phyloP scores from a whole-genome alignment of 1,140 invertebrate species.

The Drosophila biarmipes region DNA sequence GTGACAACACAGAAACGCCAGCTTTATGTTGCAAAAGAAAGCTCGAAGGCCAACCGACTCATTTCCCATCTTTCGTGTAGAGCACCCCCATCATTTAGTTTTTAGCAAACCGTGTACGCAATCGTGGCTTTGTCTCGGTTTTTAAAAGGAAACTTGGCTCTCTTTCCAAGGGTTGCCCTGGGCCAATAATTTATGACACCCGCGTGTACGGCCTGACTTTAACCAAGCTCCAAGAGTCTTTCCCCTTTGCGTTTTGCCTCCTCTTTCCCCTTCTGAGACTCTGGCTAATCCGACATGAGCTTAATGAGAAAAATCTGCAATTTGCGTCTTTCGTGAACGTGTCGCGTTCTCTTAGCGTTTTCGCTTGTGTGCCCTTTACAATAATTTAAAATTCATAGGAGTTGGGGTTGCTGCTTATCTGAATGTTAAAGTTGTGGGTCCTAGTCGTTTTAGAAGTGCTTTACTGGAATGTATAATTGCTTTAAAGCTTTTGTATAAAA shows the following conservation, averaged over 20 bases:
- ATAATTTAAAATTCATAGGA: slow-evolving; percentile 57
- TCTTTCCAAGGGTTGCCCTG: slow-evolving; percentile 66
- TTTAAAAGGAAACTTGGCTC: slow-evolving; percentile 44
- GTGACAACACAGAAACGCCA: slow-evolving; percentile 43
- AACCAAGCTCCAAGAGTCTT: slow-evolving; percentile 31
- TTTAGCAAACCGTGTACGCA: slow-evolving; percentile 64
- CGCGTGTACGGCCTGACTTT: slow-evolving; percentile 53
- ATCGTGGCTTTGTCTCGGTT: slow-evolving; percentile 20
- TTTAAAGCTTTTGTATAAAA: too few species aligned
- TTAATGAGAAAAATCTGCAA: slow-evolving; percentile 77
- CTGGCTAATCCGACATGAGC: slow-evolving; percentile 60
- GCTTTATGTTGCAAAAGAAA: slow-evolving; percentile 49
- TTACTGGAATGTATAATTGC: background rate
- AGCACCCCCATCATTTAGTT: slow-evolving; percentile 78
- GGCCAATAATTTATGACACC: slow-evolving; percentile 74
- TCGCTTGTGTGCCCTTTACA: slow-evolving; percentile 66
- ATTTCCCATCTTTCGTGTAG: slow-evolving; percentile 32
- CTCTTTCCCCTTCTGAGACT: slow-evolving; percentile 6
- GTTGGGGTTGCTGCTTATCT: slow-evolving; percentile 1
- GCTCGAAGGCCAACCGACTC: slow-evolving; percentile 19
- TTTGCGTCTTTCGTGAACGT: slow-evolving; percentile 61
- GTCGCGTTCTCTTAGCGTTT: slow-evolving; percentile 56
- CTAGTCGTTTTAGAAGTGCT: background rate
- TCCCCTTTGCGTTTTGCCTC: slow-evolving; percentile 6
- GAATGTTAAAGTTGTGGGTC: background rate